Evolutionary conservation across 2,797 vertebrate species (phyloP).

Genomic region (Pipistrellus pygmaeus): DNA sequence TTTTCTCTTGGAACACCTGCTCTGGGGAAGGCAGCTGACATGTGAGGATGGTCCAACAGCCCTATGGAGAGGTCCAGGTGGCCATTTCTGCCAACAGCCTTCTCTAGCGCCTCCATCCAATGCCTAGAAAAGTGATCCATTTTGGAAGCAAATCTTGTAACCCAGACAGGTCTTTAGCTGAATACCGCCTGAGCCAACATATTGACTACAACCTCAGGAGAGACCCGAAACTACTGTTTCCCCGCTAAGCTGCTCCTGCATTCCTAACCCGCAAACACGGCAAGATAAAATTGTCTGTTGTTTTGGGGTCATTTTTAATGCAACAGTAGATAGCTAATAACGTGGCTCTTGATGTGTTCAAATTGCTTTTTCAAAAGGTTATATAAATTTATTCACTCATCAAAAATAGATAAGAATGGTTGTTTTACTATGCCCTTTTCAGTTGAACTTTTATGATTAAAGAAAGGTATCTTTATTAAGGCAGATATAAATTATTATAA

Average conservation of each 20-base stretch:
- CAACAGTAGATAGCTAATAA: background rate
- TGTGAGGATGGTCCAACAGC: background rate
- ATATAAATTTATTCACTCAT: slow-evolving; percentile 53
- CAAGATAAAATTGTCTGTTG: background rate
- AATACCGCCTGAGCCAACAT: background rate
- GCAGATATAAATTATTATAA: slow-evolving; percentile 55
- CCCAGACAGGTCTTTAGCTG: background rate
- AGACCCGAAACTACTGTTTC: background rate
- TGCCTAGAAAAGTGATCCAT: background rate
- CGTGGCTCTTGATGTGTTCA: background rate
- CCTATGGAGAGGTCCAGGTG: background rate
- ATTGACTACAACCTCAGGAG: background rate
- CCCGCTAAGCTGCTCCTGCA: background rate
- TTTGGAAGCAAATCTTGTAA: background rate
- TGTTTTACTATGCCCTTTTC: slow-evolving; percentile 47
- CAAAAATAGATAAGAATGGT: slow-evolving; percentile 54
- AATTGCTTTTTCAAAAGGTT: slow-evolving; percentile 54
- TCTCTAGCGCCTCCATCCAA: background rate
- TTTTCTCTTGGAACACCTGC: background rate
- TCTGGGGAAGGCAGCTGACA: background rate
- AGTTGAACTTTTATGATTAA: slow-evolving; percentile 64
- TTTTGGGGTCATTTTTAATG: slow-evolving; percentile 12
- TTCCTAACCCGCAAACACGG: background rate
- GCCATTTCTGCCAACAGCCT: background rate
- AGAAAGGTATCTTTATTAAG: slow-evolving; percentile 36